These are phyloP conservation scores for Drosophila acutilabella DNA, from an alignment of 2,888 invertebrate species.

Conservation along the genomic window DNA sequence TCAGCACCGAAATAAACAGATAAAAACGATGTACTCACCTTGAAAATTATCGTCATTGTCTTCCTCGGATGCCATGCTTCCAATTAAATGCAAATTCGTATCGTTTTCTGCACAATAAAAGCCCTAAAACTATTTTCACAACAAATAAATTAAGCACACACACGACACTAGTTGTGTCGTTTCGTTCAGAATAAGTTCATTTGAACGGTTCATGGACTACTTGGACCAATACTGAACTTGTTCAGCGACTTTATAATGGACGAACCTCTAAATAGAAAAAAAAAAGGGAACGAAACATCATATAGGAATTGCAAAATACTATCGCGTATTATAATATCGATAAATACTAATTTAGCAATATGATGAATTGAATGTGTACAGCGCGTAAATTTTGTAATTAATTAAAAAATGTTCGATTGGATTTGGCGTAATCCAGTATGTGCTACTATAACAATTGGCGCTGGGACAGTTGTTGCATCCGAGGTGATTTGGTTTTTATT, in stretches of 20 bases:
- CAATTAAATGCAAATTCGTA: slow-evolving; percentile 64
- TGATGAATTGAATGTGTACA: neutral
- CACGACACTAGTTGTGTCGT: slow-evolving; percentile 58
- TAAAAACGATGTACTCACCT: slow-evolving; percentile 87
- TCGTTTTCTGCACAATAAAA: slow-evolving; percentile 70
- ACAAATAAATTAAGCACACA: slow-evolving; percentile 77
- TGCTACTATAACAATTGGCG: slow-evolving; percentile 1
- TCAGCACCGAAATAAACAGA: slow-evolving; percentile 40
- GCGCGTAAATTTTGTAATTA: neutral
- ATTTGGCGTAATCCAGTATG: neutral
- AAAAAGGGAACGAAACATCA: no score
- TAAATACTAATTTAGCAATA: neutral
- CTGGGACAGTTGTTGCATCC: neutral
- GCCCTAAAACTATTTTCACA: slow-evolving; percentile 65
- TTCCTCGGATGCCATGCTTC: slow-evolving; percentile 93
- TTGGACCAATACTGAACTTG: neutral
- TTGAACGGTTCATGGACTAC: neutral
- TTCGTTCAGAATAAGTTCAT: slow-evolving; percentile 11
- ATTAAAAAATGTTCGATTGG: neutral
- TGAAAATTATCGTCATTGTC: slow-evolving; percentile 94
- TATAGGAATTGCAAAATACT: no score
- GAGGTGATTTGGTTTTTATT: neutral
- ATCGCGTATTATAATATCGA: neutral
- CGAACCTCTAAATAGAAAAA: neutral
- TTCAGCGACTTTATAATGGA: neutral